Percentiles rank a stretch among this genome's conserved stretches.
Conservation (phyloP, 2,113 vertebrate genomes). For the Macquaria australasica region DNA sequence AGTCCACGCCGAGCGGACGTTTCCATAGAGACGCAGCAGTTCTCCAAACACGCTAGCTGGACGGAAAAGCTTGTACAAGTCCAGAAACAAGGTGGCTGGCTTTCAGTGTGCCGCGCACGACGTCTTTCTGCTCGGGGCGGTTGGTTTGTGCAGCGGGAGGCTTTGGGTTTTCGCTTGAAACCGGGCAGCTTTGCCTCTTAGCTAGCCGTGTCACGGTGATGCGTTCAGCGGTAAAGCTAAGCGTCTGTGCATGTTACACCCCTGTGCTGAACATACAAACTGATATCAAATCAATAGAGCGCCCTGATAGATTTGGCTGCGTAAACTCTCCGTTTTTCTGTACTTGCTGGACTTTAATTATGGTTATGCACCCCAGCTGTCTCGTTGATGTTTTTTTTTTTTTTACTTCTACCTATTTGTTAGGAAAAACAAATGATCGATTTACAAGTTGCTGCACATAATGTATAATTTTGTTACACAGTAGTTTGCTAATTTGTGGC, state of each 20-base stretch:
- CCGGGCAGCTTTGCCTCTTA: neutral
- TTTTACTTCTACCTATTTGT: neutral
- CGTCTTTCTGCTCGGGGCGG: neutral
- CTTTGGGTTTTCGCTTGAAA: neutral
- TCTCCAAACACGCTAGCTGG: neutral
- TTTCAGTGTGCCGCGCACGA: neutral
- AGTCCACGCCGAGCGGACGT: conserved; percentile 38
- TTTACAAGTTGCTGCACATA: neutral
- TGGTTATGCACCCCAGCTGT: neutral
- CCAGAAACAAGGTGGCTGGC: conserved; percentile 4
- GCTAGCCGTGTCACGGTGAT: neutral
- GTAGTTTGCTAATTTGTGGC: neutral
- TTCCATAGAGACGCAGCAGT: conserved; percentile 80
- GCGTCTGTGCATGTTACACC: neutral
- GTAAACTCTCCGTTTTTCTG: neutral
- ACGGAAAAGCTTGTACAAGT: neutral
- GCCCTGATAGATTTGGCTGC: neutral
- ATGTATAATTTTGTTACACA: neutral
- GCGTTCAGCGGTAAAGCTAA: conserved; percentile 25
- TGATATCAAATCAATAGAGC: neutral
- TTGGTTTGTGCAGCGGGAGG: neutral
- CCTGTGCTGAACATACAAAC: neutral
- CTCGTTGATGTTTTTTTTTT: neutral
- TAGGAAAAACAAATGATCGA: neutral
- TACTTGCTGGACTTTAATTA: neutral